phyloP scores from a whole-genome alignment of 2,888 invertebrate species.

The Zele albiditarsus region DNA sequence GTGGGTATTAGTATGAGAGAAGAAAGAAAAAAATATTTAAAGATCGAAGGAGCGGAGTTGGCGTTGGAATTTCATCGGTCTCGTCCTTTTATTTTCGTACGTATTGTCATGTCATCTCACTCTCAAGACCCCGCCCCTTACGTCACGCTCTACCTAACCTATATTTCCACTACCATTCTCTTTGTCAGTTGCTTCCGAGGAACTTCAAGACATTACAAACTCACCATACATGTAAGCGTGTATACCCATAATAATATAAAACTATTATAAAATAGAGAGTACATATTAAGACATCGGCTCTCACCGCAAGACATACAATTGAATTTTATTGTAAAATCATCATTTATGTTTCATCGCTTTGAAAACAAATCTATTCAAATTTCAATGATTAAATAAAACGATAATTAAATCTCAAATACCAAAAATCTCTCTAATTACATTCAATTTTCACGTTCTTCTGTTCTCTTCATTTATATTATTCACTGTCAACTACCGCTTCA shows the following conservation, averaged over 20 bases:
- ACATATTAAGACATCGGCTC: background rate
- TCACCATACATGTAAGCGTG: background rate
- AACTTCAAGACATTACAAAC: slow-evolving; percentile 18
- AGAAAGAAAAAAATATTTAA: slow-evolving; percentile 13
- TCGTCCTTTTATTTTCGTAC: slow-evolving; percentile 34
- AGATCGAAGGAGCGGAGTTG: slow-evolving; percentile 24
- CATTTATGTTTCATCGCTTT: no score
- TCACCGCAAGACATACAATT: background rate
- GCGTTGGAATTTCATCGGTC: slow-evolving; percentile 39
- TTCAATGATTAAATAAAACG: no score
- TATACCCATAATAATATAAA: background rate
- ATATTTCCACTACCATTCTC: slow-evolving; percentile 32
- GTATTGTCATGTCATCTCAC: slow-evolving; percentile 38
- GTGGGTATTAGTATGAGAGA: background rate
- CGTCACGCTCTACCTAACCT: slow-evolving; percentile 36
- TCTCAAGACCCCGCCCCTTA: slow-evolving; percentile 23
- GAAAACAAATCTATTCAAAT: no score
- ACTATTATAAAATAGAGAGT: background rate
- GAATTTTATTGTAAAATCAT: no score
- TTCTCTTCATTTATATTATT: no score
- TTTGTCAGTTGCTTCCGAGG: slow-evolving; percentile 37
- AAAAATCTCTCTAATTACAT: no score
- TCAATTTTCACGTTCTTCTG: no score
- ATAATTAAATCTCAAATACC: no score
- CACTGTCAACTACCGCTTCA: no score